Conservation (phyloP, 2,113 vertebrate genomes). For the Ictidomys tridecemlineatus region DNA sequence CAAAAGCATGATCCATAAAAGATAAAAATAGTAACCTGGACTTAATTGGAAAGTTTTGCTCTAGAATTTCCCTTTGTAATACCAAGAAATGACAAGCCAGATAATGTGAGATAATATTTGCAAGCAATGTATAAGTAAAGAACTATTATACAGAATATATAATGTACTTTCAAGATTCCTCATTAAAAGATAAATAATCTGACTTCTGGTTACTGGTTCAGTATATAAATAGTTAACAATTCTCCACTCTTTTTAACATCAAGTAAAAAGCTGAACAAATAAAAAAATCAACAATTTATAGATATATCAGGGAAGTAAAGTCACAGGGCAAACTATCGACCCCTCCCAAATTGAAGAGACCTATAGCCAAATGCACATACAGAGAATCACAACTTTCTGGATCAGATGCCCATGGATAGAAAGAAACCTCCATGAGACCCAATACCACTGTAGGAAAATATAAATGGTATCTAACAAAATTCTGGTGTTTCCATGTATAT, state of each 20-base stretch:
- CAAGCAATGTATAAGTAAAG: not conserved
- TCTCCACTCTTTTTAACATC: not conserved
- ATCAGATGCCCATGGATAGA: not conserved
- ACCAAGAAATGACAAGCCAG: not conserved
- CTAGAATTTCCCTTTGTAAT: not conserved
- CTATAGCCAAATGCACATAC: not conserved
- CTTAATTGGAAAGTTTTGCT: not conserved
- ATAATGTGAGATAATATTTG: not conserved
- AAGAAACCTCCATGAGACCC: not conserved
- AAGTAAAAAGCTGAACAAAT: not conserved
- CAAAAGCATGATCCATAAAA: not conserved
- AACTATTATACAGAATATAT: not conserved
- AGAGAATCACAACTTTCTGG: not conserved
- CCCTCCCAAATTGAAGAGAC: not conserved
- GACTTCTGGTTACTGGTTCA: not conserved
- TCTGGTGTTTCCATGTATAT: not conserved
- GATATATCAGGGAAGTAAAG: not conserved
- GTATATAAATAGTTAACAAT: not conserved
- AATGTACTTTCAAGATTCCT: not conserved
- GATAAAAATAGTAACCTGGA: not conserved
- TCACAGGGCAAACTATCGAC: not conserved
- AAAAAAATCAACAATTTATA: not conserved
- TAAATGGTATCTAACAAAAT: not conserved
- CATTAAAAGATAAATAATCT: not conserved
- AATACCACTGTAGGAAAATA: not conserved